These are phyloP conservation scores for Oreotrochilus melanogaster DNA, from an alignment of 2,113 vertebrate genomes.

Conservation along the genomic window DNA sequence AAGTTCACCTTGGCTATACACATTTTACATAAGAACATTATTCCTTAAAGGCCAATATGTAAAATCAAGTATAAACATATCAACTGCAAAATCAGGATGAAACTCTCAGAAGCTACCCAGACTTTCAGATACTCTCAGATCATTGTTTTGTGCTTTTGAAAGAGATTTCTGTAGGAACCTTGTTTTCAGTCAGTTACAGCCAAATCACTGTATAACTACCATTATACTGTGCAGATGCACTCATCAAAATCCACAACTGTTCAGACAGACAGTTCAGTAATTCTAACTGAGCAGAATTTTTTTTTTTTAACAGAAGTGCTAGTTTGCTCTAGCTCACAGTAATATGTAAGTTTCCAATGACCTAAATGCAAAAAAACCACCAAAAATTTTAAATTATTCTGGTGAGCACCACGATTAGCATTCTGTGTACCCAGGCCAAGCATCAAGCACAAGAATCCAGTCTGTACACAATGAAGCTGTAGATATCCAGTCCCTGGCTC, in stretches of 20 bases:
- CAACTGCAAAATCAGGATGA: background rate
- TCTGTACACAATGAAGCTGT: background rate
- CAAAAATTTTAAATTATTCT: background rate
- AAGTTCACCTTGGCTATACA: background rate
- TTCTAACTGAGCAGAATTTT: background rate
- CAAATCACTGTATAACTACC: background rate
- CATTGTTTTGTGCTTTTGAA: background rate
- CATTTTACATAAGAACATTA: background rate
- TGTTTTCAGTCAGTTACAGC: background rate
- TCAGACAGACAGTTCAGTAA: background rate
- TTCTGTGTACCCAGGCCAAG: background rate
- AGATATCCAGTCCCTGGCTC: background rate
- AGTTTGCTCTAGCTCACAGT: too few species aligned
- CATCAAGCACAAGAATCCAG: background rate
- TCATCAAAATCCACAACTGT: background rate
- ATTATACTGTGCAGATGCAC: background rate
- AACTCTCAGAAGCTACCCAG: background rate
- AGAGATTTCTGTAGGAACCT: background rate
- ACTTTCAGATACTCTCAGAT: background rate
- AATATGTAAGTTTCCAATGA: background rate
- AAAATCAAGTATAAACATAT: background rate
- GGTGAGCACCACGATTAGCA: background rate
- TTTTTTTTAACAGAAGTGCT: too few species aligned
- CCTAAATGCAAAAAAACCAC: background rate
- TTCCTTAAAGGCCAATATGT: background rate